These are phyloP conservation scores for Chelmon rostratus DNA, from an alignment of 2,797 vertebrate species.

Conservation along the genomic window DNA sequence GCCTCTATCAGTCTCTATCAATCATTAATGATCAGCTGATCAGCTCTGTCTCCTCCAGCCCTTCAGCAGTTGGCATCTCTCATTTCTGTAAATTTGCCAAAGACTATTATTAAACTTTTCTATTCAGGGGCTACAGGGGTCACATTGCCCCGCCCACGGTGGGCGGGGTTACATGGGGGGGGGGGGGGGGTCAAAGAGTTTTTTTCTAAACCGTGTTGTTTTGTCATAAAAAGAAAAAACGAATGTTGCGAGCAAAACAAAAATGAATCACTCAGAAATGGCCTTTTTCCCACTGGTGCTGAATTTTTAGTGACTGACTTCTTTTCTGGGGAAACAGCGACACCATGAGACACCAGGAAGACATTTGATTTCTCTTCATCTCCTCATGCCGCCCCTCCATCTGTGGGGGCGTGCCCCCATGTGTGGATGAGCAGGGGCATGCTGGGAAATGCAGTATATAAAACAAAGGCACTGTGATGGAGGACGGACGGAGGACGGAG, in stretches of 20 bases:
- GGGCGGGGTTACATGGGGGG: slow-evolving; percentile 16
- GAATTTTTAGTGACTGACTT: slow-evolving; percentile 69
- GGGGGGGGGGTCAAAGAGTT: background rate
- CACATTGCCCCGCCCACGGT: background rate
- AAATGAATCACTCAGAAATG: slow-evolving; percentile 70
- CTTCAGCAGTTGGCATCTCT: slow-evolving; percentile 23
- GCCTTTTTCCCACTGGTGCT: slow-evolving; percentile 84
- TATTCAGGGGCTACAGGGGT: slow-evolving; percentile 18
- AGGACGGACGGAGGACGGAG: slow-evolving; percentile 34
- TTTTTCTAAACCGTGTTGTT: slow-evolving; percentile 53
- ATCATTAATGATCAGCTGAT: too few species aligned
- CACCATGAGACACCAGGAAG: slow-evolving; percentile 24
- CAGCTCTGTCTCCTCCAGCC: too few species aligned
- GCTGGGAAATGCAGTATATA: slow-evolving; percentile 78
- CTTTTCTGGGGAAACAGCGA: slow-evolving; percentile 31
- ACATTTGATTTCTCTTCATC: slow-evolving; percentile 30
- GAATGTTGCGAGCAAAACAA: slow-evolving; percentile 77
- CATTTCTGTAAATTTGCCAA: slow-evolving; percentile 69
- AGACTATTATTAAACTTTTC: slow-evolving; percentile 64
- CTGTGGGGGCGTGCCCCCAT: slow-evolving; percentile 52
- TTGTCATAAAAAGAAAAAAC: slow-evolving; percentile 70
- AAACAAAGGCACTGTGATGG: slow-evolving; percentile 56
- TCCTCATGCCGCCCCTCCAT: slow-evolving; percentile 57
- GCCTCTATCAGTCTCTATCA: too few species aligned
- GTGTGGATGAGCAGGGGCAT: slow-evolving; percentile 63